These are phyloP conservation scores for Mola mola DNA, from an alignment of 2,113 vertebrate species.

Conservation along the genomic window DNA sequence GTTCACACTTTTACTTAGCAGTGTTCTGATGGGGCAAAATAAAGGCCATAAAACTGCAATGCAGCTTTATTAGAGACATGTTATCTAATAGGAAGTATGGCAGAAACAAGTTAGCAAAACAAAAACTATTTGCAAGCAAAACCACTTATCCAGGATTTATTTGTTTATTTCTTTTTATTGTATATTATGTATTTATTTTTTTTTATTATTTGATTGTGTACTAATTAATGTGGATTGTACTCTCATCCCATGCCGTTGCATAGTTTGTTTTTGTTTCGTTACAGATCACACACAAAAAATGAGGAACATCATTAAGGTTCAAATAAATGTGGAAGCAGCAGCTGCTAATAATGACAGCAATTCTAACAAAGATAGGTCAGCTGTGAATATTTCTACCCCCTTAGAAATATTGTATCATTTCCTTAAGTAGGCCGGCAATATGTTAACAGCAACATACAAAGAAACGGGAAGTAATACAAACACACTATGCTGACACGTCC, in stretches of 20 bases:
- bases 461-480: constrained; percentile 27
- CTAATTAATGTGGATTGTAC: constrained; percentile 22
- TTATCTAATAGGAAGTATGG: constrained; percentile 11
- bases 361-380: constrained; percentile 24
- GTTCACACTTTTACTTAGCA: too few relatives aligned
- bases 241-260: constrained; percentile 1
- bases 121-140: constrained; percentile 39
- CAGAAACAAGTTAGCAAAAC: constrained; percentile 8
- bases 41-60: not conserved
- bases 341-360: constrained; percentile 14
- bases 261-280: constrained; percentile 33
- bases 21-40: not conserved
- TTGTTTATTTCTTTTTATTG: constrained; percentile 3
- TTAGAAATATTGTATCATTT: not conserved
- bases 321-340: constrained; percentile 19
- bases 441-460: constrained; percentile 12
- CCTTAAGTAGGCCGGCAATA: constrained; percentile 3
- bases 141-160: constrained; percentile 24
- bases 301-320: constrained; percentile 42
- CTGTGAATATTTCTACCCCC: constrained; percentile 8
- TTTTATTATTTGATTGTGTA: constrained; percentile 37
- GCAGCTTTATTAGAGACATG: constrained; percentile 4
- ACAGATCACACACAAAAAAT: constrained; percentile 19
- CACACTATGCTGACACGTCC: not conserved
- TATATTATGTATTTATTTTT: too few relatives aligned